Percentiles rank a stretch among this genome's conserved stretches.
phyloP scores from a whole-genome alignment of 2,113 vertebrate species.

The Hemiscyllium ocellatum region DNA sequence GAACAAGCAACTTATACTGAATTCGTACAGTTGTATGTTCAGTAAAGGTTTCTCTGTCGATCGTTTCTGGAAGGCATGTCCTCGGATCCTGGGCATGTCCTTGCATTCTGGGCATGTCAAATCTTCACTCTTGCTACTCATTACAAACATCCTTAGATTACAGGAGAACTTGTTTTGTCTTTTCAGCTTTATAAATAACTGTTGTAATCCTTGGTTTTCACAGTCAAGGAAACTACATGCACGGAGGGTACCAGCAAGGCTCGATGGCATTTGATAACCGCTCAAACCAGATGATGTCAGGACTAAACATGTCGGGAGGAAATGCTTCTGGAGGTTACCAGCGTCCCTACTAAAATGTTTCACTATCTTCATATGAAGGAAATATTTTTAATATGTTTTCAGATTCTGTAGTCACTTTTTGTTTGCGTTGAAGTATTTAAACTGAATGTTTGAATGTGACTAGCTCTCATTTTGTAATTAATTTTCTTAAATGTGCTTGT shows the following conservation, averaged over 20 bases:
- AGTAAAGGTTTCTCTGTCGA: background rate
- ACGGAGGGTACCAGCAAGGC: background rate
- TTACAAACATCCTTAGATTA: background rate
- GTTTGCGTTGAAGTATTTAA: slow-evolving; percentile 19
- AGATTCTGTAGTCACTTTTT: background rate
- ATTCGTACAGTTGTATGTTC: background rate
- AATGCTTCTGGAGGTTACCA: background rate
- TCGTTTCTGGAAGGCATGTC: background rate
- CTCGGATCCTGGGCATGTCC: background rate
- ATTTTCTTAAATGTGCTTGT: background rate
- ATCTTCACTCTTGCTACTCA: no score
- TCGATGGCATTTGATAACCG: background rate
- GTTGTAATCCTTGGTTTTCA: background rate
- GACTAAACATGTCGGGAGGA: background rate
- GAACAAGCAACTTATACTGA: background rate
- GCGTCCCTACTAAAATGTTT: background rate
- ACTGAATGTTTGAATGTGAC: background rate
- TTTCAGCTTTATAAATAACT: slow-evolving; percentile 12
- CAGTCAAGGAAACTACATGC: slow-evolving; percentile 21
- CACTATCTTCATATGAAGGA: background rate
- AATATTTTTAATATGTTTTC: background rate
- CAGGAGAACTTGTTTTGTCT: background rate
- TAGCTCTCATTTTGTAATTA: background rate
- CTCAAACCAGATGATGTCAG: slow-evolving; percentile 5
- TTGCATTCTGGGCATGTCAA: background rate